Conservation (phyloP, 2,797 vertebrate species). For the Botia kubotai region DNA sequence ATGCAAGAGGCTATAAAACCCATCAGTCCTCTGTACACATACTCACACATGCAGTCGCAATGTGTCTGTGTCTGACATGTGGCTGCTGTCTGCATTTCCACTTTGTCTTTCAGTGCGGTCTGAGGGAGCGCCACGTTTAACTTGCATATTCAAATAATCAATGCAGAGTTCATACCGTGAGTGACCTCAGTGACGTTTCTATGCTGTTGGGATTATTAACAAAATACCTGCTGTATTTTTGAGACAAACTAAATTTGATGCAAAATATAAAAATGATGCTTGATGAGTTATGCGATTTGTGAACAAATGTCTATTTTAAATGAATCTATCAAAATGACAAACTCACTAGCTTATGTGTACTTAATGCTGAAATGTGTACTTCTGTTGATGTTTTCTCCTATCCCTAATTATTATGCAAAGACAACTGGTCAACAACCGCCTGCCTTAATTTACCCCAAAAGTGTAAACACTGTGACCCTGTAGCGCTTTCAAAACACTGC, state of each 20-base stretch:
- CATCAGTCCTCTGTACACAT: constrained; percentile 13
- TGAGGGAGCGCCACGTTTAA: constrained; percentile 6
- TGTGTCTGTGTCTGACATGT: constrained; percentile 3
- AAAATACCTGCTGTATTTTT: neutral
- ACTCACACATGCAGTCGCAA: neutral
- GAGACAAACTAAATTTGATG: neutral
- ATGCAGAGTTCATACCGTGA: neutral
- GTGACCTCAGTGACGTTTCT: constrained; percentile 13
- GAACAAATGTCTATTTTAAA: neutral
- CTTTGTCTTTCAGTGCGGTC: neutral
- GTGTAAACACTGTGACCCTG: neutral
- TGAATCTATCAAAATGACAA: neutral
- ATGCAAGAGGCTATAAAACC: constrained; percentile 7
- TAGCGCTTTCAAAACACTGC: neutral
- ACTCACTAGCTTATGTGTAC: neutral
- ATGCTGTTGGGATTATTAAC: neutral
- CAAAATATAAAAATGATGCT: neutral
- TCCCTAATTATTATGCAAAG: neutral
- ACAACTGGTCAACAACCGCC: neutral
- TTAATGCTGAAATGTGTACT: too few species aligned
- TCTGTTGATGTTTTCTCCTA: neutral
- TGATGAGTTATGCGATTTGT: too few species aligned
- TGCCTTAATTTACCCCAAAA: neutral
- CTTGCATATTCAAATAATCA: constrained; percentile 34
- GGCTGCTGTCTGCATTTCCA: neutral